A percentile compares a stretch with the other conserved stretches of the same genome.
These are phyloP conservation scores for Leucophora obtusa DNA, from an alignment of 2,888 invertebrate species.

Conservation along the genomic window DNA sequence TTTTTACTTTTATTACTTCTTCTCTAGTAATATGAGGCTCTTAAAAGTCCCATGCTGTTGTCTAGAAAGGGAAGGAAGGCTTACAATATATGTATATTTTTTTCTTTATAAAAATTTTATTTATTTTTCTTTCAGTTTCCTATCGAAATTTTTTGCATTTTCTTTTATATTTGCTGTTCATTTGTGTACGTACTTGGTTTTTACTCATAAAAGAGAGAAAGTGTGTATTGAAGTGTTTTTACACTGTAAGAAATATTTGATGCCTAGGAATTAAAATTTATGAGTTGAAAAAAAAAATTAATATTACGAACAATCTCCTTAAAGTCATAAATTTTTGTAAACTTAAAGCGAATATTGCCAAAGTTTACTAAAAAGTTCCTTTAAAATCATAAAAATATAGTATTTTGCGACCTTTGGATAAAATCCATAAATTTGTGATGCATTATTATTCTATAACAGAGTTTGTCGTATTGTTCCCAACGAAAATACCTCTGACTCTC, in stretches of 20 bases:
- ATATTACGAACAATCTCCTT: too few species aligned
- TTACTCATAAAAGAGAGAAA: conserved; percentile 36
- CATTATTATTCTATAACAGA: too few species aligned
- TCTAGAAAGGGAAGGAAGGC: conserved; percentile 46
- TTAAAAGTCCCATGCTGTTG: conserved; percentile 7
- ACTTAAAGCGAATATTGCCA: too few species aligned
- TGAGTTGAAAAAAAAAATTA: neutral
- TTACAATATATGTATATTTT: conserved; percentile 5
- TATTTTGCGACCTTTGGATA: too few species aligned
- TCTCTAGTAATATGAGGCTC: conserved; percentile 25
- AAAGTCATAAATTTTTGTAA: too few species aligned
- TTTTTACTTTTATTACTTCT: conserved; percentile 7
- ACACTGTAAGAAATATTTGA: conserved; percentile 19
- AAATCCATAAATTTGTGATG: too few species aligned
- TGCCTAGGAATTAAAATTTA: neutral
- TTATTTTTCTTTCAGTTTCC: conserved; percentile 8
- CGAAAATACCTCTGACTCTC: too few species aligned
- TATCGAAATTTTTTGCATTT: neutral
- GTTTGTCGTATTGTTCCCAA: too few species aligned
- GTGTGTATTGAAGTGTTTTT: conserved; percentile 22
- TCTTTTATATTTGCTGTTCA: neutral
- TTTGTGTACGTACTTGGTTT: conserved; percentile 24
- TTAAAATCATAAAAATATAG: too few species aligned
- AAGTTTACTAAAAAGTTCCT: too few species aligned
- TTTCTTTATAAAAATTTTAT: neutral